These are phyloP conservation scores for Bruchidius siliquastri DNA, from an alignment of 2,888 invertebrate genomes.

Conservation along the genomic window DNA sequence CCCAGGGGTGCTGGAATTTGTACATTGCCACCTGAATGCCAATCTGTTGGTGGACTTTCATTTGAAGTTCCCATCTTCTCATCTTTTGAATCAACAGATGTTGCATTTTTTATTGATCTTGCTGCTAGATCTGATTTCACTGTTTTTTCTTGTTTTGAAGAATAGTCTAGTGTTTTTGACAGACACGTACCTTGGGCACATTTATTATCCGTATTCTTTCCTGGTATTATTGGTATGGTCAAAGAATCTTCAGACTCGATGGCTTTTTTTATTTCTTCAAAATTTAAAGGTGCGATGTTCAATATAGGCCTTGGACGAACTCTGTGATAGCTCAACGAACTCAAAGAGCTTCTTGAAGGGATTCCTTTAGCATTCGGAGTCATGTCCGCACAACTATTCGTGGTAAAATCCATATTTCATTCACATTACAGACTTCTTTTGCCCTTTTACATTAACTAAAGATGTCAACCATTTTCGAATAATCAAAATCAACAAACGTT, in stretches of 20 bases:
- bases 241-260: slow-evolving; percentile 2
- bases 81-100: no score
- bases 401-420: slow-evolving; percentile 14
- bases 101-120: background rate
- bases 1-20: no score
- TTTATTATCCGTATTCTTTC: background rate
- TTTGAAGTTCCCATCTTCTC: no score
- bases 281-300: slow-evolving; percentile 15
- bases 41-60: no score
- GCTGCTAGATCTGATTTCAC: background rate
- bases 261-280: slow-evolving; percentile 16
- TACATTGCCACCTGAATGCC: no score
- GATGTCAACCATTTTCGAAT: background rate
- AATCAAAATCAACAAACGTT: background rate
- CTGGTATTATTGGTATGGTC: slow-evolving; percentile 1
- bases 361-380: background rate
- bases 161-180: background rate
- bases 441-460: background rate
- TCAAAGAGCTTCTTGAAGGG: slow-evolving; percentile 7
- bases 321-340: slow-evolving; percentile 10
- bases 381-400: slow-evolving; percentile 10
- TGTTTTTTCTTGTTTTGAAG: background rate
- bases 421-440: background rate
- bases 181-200: background rate
- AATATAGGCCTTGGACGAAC: slow-evolving; percentile 9